Percentiles rank a stretch among this genome's conserved stretches.
Evolutionary conservation across 2,797 vertebrate species (phyloP).

Genomic region (Trichosurus vulpecula): DNA sequence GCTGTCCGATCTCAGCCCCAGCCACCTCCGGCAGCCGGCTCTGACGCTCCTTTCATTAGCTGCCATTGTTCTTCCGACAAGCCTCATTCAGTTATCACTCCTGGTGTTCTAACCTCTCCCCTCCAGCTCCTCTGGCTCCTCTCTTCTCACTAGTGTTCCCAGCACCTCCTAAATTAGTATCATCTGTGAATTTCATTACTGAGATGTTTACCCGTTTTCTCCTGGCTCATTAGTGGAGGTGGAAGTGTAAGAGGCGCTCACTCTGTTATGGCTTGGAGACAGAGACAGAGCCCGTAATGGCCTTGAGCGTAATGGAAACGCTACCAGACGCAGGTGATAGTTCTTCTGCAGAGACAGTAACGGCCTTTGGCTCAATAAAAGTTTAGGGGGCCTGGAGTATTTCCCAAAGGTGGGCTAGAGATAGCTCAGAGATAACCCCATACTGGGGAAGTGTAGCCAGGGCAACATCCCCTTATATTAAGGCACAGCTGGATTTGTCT

Average conservation of each 20-base stretch:
- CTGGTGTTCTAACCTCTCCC: conserved; percentile 39
- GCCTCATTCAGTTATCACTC: neutral
- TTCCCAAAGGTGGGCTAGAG: neutral
- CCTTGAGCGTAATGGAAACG: neutral
- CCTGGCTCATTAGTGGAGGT: conserved; percentile 45
- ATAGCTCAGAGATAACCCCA: neutral
- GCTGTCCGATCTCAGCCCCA: neutral
- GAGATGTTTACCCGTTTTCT: neutral
- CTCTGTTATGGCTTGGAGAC: neutral
- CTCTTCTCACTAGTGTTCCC: conserved; percentile 11
- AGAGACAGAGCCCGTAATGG: neutral
- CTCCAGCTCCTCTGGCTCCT: conserved; percentile 35
- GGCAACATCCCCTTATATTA: neutral
- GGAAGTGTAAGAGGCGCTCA: neutral
- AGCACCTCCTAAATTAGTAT: conserved; percentile 57
- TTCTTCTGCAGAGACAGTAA: conserved; percentile 1
- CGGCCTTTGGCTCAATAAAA: neutral
- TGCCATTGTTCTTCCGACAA: neutral
- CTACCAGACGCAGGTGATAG: neutral
- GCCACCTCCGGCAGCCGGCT: neutral
- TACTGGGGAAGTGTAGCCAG: neutral
- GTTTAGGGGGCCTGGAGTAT: neutral
- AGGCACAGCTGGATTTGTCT: neutral
- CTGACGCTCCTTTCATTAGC: neutral
- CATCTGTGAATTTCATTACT: conserved; percentile 50